Base-by-base conservation (phyloP, 2,888 invertebrate genomes). In the Ennomos erosarius region DNA sequence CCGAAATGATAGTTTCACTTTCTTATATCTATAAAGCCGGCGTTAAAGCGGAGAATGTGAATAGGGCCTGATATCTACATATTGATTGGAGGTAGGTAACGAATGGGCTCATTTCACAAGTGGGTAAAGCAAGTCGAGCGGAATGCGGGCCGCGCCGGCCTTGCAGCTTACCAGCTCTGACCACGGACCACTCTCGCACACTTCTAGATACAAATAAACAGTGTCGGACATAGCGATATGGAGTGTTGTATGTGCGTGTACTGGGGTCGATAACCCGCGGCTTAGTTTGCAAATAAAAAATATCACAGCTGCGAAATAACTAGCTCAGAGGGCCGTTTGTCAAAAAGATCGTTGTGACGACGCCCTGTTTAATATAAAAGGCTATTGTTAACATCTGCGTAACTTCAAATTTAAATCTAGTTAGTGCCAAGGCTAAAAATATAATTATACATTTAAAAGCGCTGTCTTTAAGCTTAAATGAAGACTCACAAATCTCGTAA, bases 111-210 rank as follows among this genome's bases (percentile, higher is more conserved):
- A 80, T 90, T 90, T 90, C 88, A 88, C 85, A 89, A 89, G 76
- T 67, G 74, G 73, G 79, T 75, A 76, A 58, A 67, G 81, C 81
- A 80, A 81, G 81, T 84, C 77, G 81, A 81, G 81, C 79, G 90
- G 91, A 90, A 89, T 89, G 90, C 87, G 84, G 87, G 76, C 81
- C 81, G 82, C 68, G 54, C 80, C 86, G 89, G 88, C 90, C 90
- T 89, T 90, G 90, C 84, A 81, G 85, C 87, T 86, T 84, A 86
- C 88, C 87, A 85, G 83, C 81, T 76, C 81, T 88, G 89, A 87
- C 90, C 88, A 88, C 87, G 86, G 89, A 85, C 89, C 88, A 89
- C 87, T 88, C 87, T 83, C 80, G 78, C 79, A 79, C 81, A 81
- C 78, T 80, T 73, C 78, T 73, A 84, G 75, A 82, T 81, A 78